phyloP scores from a whole-genome alignment of 2,797 vertebrate species.

The Neoniphon sammara region DNA sequence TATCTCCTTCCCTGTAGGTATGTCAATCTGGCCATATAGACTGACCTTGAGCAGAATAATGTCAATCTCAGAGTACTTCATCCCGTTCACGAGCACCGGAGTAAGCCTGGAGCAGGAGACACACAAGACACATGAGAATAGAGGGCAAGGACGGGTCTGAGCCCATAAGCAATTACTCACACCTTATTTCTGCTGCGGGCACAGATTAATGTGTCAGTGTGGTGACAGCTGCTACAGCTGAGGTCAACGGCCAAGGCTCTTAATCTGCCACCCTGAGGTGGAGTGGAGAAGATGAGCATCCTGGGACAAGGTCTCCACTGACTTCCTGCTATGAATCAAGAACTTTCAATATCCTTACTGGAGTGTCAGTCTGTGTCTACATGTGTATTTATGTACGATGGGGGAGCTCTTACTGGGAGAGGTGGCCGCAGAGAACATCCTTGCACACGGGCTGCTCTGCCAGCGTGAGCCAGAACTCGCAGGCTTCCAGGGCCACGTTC shows the following conservation, averaged over 20 bases:
- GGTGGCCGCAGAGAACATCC: conserved; percentile 93
- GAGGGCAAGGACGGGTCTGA: conserved; percentile 60
- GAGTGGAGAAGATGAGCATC: conserved; percentile 46
- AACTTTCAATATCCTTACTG: conserved; percentile 30
- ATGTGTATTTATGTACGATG: conserved; percentile 23
- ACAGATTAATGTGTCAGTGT: conserved; percentile 46
- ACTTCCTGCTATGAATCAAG: conserved; percentile 58
- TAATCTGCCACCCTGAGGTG: conserved; percentile 56
- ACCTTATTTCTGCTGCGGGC: conserved; percentile 35
- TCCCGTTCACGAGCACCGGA: conserved; percentile 96
- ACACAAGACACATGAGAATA: conserved; percentile 47
- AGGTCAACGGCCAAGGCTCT: conserved; percentile 65
- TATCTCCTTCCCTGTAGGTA: conserved; percentile 1
- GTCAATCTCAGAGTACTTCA: conserved; percentile 99
- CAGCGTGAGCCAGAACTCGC: conserved; percentile 97
- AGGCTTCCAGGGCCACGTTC: conserved; percentile 96
- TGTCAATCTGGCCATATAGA: conserved; percentile 25
- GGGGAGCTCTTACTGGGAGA: conserved; percentile 88
- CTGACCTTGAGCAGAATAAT: conserved; percentile 97
- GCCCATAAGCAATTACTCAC: conserved; percentile 55
- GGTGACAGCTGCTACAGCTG: conserved; percentile 60
- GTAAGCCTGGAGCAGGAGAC: conserved; percentile 84
- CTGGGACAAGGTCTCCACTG: conserved; percentile 41
- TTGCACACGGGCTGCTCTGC: conserved; percentile 98
- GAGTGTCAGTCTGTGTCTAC: conserved; percentile 18